A percentile compares a stretch with the other conserved stretches of the same genome.
These are phyloP conservation scores for Latrodectus hesperus DNA, from an alignment of 2,888 invertebrate species.

Conservation along the genomic window DNA sequence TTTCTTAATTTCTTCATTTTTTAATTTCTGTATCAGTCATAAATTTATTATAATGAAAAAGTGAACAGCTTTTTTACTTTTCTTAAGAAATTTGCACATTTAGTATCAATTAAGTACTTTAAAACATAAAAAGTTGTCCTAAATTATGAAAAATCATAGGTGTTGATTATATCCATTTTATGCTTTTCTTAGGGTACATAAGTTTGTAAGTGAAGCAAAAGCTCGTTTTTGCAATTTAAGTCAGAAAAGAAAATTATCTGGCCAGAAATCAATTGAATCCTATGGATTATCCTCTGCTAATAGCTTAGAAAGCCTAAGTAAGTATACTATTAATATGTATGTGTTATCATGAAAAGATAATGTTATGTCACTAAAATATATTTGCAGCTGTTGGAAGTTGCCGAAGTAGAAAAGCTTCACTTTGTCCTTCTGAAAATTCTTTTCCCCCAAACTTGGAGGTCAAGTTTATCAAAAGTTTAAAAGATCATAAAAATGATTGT, in stretches of 20 bases:
- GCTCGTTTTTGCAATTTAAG: slow-evolving; percentile 55
- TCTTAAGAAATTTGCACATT: too few relatives aligned
- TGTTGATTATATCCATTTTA: background rate
- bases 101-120: too few relatives aligned
- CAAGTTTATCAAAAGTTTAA: slow-evolving; percentile 49
- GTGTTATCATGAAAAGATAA: background rate
- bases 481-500: slow-evolving; percentile 68
- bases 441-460: slow-evolving; percentile 41
- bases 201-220: slow-evolving; percentile 64
- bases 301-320: slow-evolving; percentile 66
- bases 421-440: slow-evolving; percentile 59
- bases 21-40: too few relatives aligned
- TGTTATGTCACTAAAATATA: background rate
- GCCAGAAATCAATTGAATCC: slow-evolving; percentile 62
- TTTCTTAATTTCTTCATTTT: too few relatives aligned
- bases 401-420: slow-evolving; percentile 66
- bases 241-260: slow-evolving; percentile 57
- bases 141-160: background rate
- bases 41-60: too few relatives aligned
- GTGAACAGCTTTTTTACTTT: too few relatives aligned
- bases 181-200: slow-evolving; percentile 43
- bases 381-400: slow-evolving; percentile 22
- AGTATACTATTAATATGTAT: background rate
- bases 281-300: slow-evolving; percentile 60
- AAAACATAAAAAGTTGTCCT: too few relatives aligned